Percentiles rank a stretch among this genome's conserved stretches.
phyloP scores from a whole-genome alignment of 2,888 invertebrate species.

The Siphlonurus alternatus region DNA sequence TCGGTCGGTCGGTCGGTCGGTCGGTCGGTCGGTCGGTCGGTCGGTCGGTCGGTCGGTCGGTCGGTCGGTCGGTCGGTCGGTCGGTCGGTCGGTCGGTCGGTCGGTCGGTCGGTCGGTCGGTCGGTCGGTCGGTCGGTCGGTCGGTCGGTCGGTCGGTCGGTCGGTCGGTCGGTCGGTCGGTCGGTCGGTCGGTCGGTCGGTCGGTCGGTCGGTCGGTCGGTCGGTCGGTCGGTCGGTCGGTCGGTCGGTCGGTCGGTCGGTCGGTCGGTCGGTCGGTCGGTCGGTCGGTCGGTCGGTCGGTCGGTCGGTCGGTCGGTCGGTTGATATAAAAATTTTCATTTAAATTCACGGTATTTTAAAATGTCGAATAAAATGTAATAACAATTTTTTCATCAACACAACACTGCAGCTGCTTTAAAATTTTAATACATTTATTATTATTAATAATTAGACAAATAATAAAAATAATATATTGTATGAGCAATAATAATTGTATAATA shows the following conservation, averaged over 20 bases:
- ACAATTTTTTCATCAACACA: too few relatives aligned
- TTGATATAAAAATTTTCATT: neutral
- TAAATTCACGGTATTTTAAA: neutral
- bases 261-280: neutral
- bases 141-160: neutral
- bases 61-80: neutral
- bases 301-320: neutral
- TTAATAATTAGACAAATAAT: too few relatives aligned
- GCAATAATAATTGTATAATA: too few relatives aligned
- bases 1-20: neutral
- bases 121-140: neutral
- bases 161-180: neutral
- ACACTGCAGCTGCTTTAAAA: too few relatives aligned
- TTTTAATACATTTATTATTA: too few relatives aligned
- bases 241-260: neutral
- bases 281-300: neutral
- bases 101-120: neutral
- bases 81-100: neutral
- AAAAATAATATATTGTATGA: too few relatives aligned
- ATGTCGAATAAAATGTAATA: too few relatives aligned
- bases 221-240: neutral
- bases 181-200: neutral
- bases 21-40: neutral
- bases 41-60: neutral
- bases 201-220: neutral